Percentiles rank a stretch among this genome's conserved stretches.
These are phyloP conservation scores for Atopsyche davidsoni DNA, from an alignment of 1,140 invertebrate species.

Conservation along the genomic window DNA sequence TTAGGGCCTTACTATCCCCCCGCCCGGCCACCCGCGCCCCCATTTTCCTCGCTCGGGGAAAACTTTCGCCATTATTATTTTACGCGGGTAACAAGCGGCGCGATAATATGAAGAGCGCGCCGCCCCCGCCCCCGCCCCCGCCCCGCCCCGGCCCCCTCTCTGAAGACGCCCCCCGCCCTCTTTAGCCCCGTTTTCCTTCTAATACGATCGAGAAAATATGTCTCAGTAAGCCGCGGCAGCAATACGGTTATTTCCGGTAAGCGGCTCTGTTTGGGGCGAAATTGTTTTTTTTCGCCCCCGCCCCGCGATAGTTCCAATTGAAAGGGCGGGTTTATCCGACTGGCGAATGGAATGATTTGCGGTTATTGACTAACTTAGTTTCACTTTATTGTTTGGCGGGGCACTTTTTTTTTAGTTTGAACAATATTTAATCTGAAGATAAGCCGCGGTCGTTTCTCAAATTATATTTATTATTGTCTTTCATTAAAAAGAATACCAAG, in stretches of 20 bases:
- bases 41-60: conserved; percentile 28
- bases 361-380: too few relatives aligned
- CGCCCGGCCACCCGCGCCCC: conserved; percentile 8
- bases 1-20: conserved; percentile 24
- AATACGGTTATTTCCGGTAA: conserved; percentile 16
- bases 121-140: neutral
- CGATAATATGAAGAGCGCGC: conserved; percentile 44
- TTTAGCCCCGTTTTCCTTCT: conserved; percentile 2
- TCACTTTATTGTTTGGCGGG: too few relatives aligned
- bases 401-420: too few relatives aligned
- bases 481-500: too few relatives aligned
- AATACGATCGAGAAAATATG: conserved; percentile 28
- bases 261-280: conserved; percentile 7
- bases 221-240: conserved; percentile 19
- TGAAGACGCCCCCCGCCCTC: neutral
- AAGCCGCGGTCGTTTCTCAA: too few relatives aligned
- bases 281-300: conserved; percentile 12
- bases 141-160: neutral
- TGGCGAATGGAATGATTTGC: too few relatives aligned
- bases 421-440: too few relatives aligned
- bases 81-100: conserved; percentile 52
- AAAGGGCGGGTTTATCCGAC: too few relatives aligned
- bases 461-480: too few relatives aligned
- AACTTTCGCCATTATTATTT: conserved; percentile 53
- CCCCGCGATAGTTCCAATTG: neutral